Evolutionary conservation across 2,113 vertebrate species (phyloP).

Genomic region (Malaclemys terrapin): DNA sequence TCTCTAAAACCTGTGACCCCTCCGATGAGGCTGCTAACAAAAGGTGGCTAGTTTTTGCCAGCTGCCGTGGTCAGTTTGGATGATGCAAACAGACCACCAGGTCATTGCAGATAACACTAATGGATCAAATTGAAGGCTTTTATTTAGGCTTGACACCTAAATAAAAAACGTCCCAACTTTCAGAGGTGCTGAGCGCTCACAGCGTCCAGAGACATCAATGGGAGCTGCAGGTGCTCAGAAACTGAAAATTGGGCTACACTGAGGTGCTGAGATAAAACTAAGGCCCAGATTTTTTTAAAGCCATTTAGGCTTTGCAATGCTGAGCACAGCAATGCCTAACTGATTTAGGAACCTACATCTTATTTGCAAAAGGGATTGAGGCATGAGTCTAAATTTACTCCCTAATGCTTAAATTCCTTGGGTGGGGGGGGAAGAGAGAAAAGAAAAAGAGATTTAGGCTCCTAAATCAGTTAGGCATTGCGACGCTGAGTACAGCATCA

Average conservation of each 20-base stretch:
- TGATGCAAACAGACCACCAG: neutral
- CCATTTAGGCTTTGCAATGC: neutral
- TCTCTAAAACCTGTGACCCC: neutral
- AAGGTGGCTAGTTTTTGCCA: neutral
- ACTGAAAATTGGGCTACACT: neutral
- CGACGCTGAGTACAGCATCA: neutral
- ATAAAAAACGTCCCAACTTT: neutral
- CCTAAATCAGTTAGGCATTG: no score
- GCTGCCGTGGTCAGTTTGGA: neutral
- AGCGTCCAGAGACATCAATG: neutral
- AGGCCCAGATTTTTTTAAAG: neutral
- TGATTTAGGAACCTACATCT: neutral
- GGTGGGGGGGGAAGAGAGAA: no score
- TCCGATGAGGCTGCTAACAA: neutral
- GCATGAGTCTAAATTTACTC: neutral
- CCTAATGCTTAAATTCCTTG: neutral
- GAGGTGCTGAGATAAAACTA: neutral
- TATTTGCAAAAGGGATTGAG: neutral
- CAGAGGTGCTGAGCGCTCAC: neutral
- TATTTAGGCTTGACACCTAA: accelerated
- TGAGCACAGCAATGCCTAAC: neutral
- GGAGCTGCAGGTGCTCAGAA: neutral
- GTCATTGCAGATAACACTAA: neutral
- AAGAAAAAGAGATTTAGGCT: neutral
- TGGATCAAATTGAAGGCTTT: no score